These are phyloP conservation scores for Tenrec ecaudatus DNA, from an alignment of 2,113 vertebrate species.

Conservation along the genomic window DNA sequence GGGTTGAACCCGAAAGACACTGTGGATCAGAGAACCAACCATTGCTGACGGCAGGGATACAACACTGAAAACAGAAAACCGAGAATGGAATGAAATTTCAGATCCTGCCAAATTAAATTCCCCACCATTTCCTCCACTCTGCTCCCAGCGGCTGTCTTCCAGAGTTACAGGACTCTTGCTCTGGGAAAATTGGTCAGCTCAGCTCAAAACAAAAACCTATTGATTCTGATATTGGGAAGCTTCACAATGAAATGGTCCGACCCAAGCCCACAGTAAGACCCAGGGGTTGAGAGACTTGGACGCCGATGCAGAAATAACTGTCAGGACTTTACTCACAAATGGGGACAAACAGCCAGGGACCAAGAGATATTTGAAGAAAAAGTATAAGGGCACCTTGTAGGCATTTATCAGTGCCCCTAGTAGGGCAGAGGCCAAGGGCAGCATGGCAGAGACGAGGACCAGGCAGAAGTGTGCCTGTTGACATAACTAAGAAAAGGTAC, in stretches of 20 bases:
- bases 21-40: neutral
- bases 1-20: neutral
- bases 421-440: too few relatives aligned
- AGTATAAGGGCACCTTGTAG: neutral
- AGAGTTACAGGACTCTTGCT: neutral
- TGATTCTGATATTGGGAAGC: neutral
- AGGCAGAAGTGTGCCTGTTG: too few relatives aligned
- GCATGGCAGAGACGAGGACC: too few relatives aligned
- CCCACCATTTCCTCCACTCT: neutral
- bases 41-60: neutral
- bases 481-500: too few relatives aligned
- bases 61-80: neutral
- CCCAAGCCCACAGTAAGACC: neutral
- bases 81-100: neutral
- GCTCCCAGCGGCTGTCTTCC: neutral
- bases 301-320: neutral
- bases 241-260: neutral
- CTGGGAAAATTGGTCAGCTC: neutral
- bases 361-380: neutral
- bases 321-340: neutral
- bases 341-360: neutral
- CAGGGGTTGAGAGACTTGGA: neutral
- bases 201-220: neutral
- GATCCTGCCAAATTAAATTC: neutral
- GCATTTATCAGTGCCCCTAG: too few relatives aligned